Conservation (phyloP, 2,888 invertebrate genomes). For the Tenthredo mesomela region DNA sequence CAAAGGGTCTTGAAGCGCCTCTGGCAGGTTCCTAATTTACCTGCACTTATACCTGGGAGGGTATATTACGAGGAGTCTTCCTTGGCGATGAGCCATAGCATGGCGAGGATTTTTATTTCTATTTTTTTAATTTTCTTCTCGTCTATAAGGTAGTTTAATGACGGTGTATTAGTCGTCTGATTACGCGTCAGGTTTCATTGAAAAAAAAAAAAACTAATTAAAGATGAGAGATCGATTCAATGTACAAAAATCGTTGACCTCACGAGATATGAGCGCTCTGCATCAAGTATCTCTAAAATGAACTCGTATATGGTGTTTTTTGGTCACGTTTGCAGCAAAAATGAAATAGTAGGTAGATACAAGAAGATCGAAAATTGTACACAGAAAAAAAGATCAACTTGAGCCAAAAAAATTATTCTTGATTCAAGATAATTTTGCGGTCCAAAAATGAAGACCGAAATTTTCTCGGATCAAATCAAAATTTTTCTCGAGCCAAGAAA, state of each 20-base stretch:
- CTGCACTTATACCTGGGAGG: conserved; percentile 37
- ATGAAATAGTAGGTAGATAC: neutral
- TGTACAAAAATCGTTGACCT: neutral
- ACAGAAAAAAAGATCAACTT: too few relatives aligned
- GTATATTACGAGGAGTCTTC: neutral
- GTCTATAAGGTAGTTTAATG: neutral
- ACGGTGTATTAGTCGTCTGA: neutral
- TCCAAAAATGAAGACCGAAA: too few relatives aligned
- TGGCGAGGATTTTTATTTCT: neutral
- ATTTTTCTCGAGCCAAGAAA: too few relatives aligned
- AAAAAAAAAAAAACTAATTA: neutral
- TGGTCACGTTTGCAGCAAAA: neutral
- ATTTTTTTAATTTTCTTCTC: too few relatives aligned
- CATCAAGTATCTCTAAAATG: neutral
- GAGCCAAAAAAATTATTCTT: too few relatives aligned
- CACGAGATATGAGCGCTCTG: neutral
- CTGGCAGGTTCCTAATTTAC: conserved; percentile 32
- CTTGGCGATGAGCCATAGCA: neutral
- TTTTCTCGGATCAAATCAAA: too few relatives aligned
- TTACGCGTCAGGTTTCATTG: neutral
- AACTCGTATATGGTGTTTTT: neutral
- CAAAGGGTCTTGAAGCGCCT: neutral
- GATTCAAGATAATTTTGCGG: too few relatives aligned
- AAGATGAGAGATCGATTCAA: neutral
- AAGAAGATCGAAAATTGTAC: neutral